Conservation (phyloP, 2,113 vertebrate genomes). For the Rafetus swinhoei region DNA sequence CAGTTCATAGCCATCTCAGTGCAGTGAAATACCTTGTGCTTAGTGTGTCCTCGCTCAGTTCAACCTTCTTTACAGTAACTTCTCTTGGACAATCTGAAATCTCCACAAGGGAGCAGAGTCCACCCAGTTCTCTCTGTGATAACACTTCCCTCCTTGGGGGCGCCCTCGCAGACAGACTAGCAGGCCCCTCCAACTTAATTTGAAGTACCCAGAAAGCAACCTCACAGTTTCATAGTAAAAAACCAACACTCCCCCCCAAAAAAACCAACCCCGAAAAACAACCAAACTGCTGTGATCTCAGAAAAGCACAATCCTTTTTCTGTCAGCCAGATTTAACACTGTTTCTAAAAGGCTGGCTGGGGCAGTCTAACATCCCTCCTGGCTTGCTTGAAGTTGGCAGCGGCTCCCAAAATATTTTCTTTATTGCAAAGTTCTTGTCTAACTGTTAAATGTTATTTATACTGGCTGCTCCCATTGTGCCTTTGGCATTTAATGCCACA, state of each 20-base stretch:
- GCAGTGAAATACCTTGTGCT: conserved; percentile 17
- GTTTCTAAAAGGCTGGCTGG: neutral
- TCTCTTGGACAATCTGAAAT: neutral
- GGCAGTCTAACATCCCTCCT: conserved; percentile 34
- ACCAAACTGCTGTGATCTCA: neutral
- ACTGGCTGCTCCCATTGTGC: neutral
- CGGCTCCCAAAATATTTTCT: conserved; percentile 41
- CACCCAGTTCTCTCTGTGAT: neutral
- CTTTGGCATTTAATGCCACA: conserved; percentile 31
- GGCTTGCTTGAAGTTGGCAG: conserved; percentile 58
- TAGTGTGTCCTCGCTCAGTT: neutral
- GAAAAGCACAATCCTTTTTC: conserved; percentile 48
- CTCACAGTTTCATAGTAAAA: conserved; percentile 10
- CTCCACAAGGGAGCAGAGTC: rapidly evolving
- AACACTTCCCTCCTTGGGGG: neutral
- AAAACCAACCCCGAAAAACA: neutral
- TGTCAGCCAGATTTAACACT: neutral
- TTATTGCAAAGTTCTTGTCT: conserved; percentile 36
- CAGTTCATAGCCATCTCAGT: rapidly evolving
- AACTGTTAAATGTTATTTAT: conserved; percentile 58
- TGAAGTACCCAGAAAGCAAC: conserved; percentile 3
- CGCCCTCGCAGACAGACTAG: neutral
- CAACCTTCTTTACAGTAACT: neutral
- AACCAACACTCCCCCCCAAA: neutral
- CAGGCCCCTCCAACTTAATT: conserved; percentile 4